A percentile compares a stretch with the other conserved stretches of the same genome.
Evolutionary conservation across 2,797 vertebrate genomes (phyloP).

Genomic region (Eospalax fontanierii): DNA sequence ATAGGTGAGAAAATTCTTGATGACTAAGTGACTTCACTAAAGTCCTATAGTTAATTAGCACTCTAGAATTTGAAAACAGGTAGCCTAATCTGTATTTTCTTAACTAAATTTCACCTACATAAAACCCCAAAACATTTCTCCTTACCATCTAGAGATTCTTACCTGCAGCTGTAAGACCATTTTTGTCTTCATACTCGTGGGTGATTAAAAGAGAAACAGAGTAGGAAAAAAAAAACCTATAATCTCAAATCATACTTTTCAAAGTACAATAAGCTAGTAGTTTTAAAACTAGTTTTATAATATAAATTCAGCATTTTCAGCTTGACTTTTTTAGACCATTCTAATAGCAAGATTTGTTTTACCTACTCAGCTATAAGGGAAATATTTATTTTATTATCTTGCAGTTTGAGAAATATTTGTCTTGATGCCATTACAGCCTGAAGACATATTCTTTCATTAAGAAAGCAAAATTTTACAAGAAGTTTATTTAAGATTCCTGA

Average conservation of each 20-base stretch:
- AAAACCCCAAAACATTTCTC: background rate
- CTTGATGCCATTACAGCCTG: slow-evolving; percentile 32
- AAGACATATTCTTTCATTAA: slow-evolving; percentile 69
- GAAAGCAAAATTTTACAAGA: slow-evolving; percentile 65
- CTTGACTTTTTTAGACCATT: slow-evolving; percentile 58
- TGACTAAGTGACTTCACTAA: background rate
- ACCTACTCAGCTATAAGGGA: slow-evolving; percentile 30
- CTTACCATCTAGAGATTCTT: background rate
- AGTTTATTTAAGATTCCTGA: slow-evolving; percentile 40
- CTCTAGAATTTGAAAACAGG: background rate
- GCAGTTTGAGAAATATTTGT: slow-evolving; percentile 61
- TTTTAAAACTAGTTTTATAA: slow-evolving; percentile 34
- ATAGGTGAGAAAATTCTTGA: slow-evolving; percentile 15
- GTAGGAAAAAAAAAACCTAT: background rate
- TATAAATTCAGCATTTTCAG: slow-evolving; percentile 36
- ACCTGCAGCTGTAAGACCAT: slow-evolving; percentile 18
- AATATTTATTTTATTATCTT: slow-evolving; percentile 72
- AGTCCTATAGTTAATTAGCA: background rate
- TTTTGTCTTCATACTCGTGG: slow-evolving; percentile 23
- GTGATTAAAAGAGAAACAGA: background rate
- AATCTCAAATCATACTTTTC: background rate
- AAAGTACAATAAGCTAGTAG: slow-evolving; percentile 40
- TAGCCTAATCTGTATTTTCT: background rate
- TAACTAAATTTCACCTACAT: background rate
- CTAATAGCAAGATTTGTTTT: slow-evolving; percentile 66